Percentiles rank a stretch among this genome's conserved stretches.
These are phyloP conservation scores for Ellobius talpinus DNA, from an alignment of 2,113 vertebrate species.

Conservation along the genomic window DNA sequence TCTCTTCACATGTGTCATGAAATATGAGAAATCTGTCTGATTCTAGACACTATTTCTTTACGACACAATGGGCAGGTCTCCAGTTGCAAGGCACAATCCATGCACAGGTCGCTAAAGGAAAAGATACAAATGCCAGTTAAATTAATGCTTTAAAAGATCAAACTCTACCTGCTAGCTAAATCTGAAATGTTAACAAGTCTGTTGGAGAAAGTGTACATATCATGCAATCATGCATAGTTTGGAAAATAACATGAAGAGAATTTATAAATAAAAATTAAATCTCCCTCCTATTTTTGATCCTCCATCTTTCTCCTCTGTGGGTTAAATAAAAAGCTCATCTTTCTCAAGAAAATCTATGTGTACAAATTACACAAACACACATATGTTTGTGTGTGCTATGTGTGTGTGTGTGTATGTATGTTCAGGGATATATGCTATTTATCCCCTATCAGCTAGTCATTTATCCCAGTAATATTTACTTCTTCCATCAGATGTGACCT, in stretches of 20 bases:
- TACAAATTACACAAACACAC: neutral
- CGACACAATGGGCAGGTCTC: constrained; percentile 99
- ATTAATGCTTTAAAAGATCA: constrained; percentile 23
- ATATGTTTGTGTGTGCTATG: too few relatives aligned
- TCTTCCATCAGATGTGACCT: neutral
- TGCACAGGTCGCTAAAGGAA: constrained; percentile 95
- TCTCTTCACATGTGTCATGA: constrained; percentile 93
- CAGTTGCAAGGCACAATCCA: constrained; percentile 99
- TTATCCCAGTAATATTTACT: neutral
- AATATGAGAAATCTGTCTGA: constrained; percentile 98
- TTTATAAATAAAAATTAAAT: constrained; percentile 14
- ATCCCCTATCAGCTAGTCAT: neutral
- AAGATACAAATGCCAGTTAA: constrained; percentile 62
- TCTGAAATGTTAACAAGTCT: constrained; percentile 13
- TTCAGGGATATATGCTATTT: neutral
- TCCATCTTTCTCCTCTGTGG: neutral
- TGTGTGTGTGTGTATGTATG: neutral
- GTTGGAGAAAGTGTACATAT: neutral
- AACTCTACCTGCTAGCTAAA: neutral
- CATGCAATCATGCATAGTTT: neutral
- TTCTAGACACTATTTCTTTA: constrained; percentile 97
- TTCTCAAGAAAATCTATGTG: neutral
- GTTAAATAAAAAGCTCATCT: neutral
- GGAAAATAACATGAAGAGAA: constrained; percentile 25
- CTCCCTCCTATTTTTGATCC: constrained; percentile 27